Evolutionary conservation across 2,113 vertebrate genomes (phyloP), one percentile per base, ranked within the genome.

Genomic region (Okapia johnstoni): DNA sequence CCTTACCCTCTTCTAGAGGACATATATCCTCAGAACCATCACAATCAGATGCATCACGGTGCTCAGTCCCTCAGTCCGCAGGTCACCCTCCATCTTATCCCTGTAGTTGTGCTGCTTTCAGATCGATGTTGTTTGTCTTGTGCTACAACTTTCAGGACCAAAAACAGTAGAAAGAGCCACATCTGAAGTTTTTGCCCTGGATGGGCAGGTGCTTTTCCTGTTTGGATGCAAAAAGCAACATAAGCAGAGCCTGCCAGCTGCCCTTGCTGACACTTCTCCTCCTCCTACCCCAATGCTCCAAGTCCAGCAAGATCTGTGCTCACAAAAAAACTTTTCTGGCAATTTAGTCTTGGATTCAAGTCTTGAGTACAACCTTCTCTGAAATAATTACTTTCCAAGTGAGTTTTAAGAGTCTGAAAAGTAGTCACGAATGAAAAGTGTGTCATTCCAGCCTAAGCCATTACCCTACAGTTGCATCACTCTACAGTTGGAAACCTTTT

Each of bases 371-470:
- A 84, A 17, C 43, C 85, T 94, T 60, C 77, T 63, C 61, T 73
- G 52, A 93, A 95, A 84, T 70, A 73, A 61, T 88, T 85, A 94
- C 43, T 80, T 89, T 97, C 85, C 88, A 88, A 66, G 70, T 58
- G 90, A 95, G 85, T 89, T 76, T 4, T 36, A 43, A 91, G 93
- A 52, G 40, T 89, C 93, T 89, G 77, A 79, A 90, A 94, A 86
- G 48, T 88, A 92, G 83, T 93, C 94, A 89, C n/a, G 10, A 77
- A 96, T 66, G 60, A 93, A 88, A 90, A 76, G 8, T n/a, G 46
- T 80, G 54, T 77, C 90, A 16, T 63, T 94, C 70, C 61, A 89
- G 84, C 85, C 52, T 7, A 10, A 33, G 54, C 46, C 70, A 21
- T 92, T 91, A 36, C 83, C 50, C 88, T 73, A 21, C 60, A 61